These are phyloP conservation scores for Ectropis grisescens DNA, from an alignment of 1,140 invertebrate species.

Conservation along the genomic window DNA sequence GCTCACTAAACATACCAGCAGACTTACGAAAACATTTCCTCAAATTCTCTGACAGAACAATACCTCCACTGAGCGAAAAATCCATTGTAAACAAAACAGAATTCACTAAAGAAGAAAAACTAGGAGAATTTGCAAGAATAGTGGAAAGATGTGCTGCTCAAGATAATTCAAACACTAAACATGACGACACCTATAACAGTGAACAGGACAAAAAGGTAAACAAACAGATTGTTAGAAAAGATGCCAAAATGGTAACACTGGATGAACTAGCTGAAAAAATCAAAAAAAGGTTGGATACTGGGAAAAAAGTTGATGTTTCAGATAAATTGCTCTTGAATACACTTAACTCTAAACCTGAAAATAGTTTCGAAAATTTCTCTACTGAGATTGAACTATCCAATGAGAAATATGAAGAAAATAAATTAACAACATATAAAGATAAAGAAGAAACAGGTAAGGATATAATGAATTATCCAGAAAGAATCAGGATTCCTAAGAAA, in stretches of 20 bases:
- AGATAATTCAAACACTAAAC: slow-evolving; percentile 13
- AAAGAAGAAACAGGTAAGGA: slow-evolving; percentile 18
- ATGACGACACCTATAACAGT: no score
- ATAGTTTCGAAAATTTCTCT: background rate
- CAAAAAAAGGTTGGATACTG: slow-evolving; percentile 35
- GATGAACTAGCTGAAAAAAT: slow-evolving; percentile 44
- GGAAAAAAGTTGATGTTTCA: slow-evolving; percentile 36
- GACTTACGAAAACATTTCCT: slow-evolving; percentile 72
- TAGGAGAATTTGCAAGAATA: slow-evolving; percentile 60
- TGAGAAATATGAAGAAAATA: slow-evolving; percentile 22
- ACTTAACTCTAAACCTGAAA: slow-evolving; percentile 23
- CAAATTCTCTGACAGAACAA: slow-evolving; percentile 74
- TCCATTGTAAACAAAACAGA: slow-evolving; percentile 54
- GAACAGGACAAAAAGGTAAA: no score
- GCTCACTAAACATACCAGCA: slow-evolving; percentile 62
- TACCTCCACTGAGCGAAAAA: slow-evolving; percentile 48
- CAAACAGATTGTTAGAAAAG: slow-evolving; percentile 10
- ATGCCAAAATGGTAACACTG: slow-evolving; percentile 25
- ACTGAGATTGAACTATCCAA: slow-evolving; percentile 23
- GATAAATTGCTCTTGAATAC: slow-evolving; percentile 44
- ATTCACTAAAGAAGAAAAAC: slow-evolving; percentile 31
- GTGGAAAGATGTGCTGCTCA: slow-evolving; percentile 37
- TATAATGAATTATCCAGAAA: slow-evolving; percentile 63
- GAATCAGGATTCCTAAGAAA: slow-evolving; percentile 76
- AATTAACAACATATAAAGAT: slow-evolving; percentile 24